Conservation (phyloP, 2,888 invertebrate species). For the Diogma glabrata region DNA sequence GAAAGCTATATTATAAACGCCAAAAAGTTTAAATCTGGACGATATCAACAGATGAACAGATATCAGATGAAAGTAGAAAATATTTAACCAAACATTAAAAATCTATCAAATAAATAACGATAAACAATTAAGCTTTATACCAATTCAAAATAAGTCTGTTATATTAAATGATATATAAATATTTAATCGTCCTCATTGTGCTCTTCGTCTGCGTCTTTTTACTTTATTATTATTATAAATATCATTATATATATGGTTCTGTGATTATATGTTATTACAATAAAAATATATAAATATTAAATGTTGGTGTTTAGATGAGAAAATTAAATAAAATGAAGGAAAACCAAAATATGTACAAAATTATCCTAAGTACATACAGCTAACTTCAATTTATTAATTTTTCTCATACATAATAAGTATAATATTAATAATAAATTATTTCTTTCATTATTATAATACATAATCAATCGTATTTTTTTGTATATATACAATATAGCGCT, state of each 20-base stretch:
- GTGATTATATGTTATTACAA: conserved; percentile 1
- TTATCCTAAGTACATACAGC: too few relatives aligned
- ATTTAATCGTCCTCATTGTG: conserved; percentile 5
- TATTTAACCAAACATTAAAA: neutral
- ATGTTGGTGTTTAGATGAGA: too few relatives aligned
- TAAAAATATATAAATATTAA: neutral
- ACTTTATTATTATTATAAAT: neutral
- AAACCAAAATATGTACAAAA: too few relatives aligned
- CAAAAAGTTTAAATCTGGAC: too few relatives aligned
- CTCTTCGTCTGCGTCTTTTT: conserved; percentile 8
- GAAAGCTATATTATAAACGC: too few relatives aligned
- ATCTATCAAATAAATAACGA: neutral
- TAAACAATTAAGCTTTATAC: neutral
- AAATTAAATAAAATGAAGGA: too few relatives aligned
- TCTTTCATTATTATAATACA: neutral
- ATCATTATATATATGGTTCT: conserved; percentile 4
- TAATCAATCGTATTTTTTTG: conserved; percentile 2
- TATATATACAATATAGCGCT: conserved; percentile 4
- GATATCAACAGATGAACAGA: too few relatives aligned
- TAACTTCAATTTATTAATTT: too few relatives aligned
- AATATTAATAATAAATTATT: too few relatives aligned
- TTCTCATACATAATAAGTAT: too few relatives aligned
- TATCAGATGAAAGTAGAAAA: too few relatives aligned
- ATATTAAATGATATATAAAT: conserved; percentile 1
- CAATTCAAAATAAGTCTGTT: neutral